These are phyloP conservation scores for Mirza zaza DNA, from an alignment of 2,113 vertebrate species.

Conservation along the genomic window DNA sequence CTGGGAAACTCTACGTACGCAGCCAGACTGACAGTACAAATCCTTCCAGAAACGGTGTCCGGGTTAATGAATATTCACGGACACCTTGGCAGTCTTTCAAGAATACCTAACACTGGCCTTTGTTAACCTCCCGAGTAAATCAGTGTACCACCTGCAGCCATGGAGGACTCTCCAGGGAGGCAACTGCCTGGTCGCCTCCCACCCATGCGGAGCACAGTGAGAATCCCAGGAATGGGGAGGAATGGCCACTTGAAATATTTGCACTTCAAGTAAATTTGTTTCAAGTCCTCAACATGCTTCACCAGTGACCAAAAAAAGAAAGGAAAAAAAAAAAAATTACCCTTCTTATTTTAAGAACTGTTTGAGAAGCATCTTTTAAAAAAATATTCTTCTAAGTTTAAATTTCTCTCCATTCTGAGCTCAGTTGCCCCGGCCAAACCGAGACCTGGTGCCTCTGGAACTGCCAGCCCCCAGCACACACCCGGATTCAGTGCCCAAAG, in stretches of 20 bases:
- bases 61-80: slow-evolving; percentile 1
- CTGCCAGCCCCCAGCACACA: neutral
- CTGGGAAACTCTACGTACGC: neutral
- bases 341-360: neutral
- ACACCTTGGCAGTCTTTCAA: neutral
- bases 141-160: neutral
- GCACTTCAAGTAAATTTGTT: neutral
- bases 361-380: neutral
- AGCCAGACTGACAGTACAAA: neutral
- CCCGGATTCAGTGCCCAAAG: neutral
- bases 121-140: neutral
- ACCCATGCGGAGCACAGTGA: neutral
- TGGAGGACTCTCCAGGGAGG: too few relatives aligned
- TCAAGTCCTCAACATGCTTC: neutral
- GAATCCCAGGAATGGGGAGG: neutral
- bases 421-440: neutral
- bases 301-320: neutral
- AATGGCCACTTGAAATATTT: neutral
- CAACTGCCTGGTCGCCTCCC: neutral
- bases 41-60: slow-evolving; percentile 17
- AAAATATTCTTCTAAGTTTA: neutral
- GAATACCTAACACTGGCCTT: slow-evolving; percentile 22
- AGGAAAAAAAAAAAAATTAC: neutral
- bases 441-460: neutral
- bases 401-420: neutral